Conservation (phyloP, 2,113 vertebrate species). For the Melanerpes formicivorus region DNA sequence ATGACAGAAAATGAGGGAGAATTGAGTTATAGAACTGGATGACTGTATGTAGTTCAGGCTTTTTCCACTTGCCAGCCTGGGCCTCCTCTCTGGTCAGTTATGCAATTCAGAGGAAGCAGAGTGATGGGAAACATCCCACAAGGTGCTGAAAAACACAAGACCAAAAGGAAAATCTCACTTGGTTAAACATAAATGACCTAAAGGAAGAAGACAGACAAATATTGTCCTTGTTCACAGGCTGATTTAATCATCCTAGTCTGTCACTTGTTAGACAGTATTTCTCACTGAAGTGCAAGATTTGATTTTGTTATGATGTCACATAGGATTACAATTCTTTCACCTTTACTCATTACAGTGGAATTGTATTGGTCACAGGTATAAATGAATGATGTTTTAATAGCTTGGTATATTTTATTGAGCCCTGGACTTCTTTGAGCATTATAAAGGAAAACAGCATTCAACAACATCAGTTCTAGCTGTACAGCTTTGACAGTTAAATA, state of each 20-base stretch:
- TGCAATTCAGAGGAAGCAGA: neutral
- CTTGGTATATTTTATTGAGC: neutral
- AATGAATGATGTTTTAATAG: neutral
- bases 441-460: neutral
- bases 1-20: neutral
- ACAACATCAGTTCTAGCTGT: neutral
- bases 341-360: neutral
- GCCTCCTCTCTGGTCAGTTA: neutral
- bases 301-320: neutral
- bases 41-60: neutral
- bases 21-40: neutral
- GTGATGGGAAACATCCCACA: neutral
- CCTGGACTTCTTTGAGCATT: neutral
- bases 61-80: neutral
- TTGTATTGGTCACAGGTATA: neutral
- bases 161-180: neutral
- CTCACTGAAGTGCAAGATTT: neutral
- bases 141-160: neutral
- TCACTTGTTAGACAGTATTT: neutral
- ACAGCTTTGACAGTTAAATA: neutral
- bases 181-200: slow-evolving; percentile 1
- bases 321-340: neutral
- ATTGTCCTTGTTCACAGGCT: neutral
- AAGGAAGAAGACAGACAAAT: neutral
- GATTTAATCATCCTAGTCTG: neutral